These are phyloP conservation scores for Phaenicophaeus curvirostris DNA, from an alignment of 2,797 vertebrate species.

Conservation along the genomic window DNA sequence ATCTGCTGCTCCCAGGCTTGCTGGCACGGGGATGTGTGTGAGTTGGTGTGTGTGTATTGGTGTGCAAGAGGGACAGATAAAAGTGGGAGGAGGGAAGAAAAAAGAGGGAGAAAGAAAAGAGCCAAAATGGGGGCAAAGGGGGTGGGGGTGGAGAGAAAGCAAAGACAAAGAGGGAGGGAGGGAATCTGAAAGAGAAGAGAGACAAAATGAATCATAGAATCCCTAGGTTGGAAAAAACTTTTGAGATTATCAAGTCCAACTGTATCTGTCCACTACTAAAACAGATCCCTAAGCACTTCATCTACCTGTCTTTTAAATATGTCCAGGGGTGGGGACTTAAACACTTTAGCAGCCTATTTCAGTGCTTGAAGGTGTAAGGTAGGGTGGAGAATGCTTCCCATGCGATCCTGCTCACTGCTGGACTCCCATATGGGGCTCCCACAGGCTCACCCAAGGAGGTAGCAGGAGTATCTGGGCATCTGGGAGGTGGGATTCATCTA, in stretches of 20 bases:
- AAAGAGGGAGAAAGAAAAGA: not conserved
- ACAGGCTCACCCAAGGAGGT: not conserved
- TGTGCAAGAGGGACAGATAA: not conserved
- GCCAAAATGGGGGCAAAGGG: not conserved
- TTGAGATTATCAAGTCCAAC: too few species aligned
- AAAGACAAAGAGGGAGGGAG: slow-evolving; percentile 11
- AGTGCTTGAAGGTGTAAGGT: not conserved
- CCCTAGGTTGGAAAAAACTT: too few species aligned
- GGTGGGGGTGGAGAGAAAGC: not conserved
- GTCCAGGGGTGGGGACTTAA: too few species aligned
- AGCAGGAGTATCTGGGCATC: not conserved
- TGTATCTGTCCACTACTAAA: too few species aligned
- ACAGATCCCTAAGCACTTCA: too few species aligned
- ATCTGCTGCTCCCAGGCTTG: fast-evolving
- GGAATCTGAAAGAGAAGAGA: not conserved
- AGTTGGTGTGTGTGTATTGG: too few species aligned
- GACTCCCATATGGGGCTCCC: fast-evolving
- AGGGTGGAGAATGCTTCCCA: not conserved
- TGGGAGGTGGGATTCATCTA: not conserved
- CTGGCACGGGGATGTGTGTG: fast-evolving
- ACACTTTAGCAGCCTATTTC: too few species aligned
- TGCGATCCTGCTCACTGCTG: fast-evolving
- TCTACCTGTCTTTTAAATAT: too few species aligned
- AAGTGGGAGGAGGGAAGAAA: not conserved
- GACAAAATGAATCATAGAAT: not conserved